Evolutionary conservation across 2,113 vertebrate genomes (phyloP), one percentile per base, ranked within the genome.

Genomic region (Xyliphius kryptos): DNA sequence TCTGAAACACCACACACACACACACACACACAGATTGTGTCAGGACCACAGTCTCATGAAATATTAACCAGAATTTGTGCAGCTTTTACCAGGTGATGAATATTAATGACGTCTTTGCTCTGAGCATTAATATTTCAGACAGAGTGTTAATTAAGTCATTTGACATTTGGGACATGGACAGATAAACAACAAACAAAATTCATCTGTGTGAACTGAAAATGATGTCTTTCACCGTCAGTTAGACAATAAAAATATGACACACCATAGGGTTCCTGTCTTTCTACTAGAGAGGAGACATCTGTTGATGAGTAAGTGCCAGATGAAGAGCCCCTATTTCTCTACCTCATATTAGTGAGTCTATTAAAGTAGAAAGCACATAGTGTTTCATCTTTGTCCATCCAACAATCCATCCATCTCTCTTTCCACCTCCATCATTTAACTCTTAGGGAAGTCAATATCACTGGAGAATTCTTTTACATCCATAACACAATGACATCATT

Each of bases 81-180:
- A 64, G 56, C 41, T 47, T 60, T 67, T 17, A 36, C 57, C 0
- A 22, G 38, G 12, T 46, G 37, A 77, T 80, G 72, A 81, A 82
- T 81, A 86, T 84, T 83, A 71, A 87, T 81, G 72, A 70, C 54
- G 63, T 72, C 71, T 75, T 71, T 65, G 67, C 69, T 71, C 64
- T 48, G 47, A 68, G 50, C 77, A 82, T 85, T 77, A 81, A 86
- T 85, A 84, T 81, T 86, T 81, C 43, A 83, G 71, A 56, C 74
- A 49, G 74, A 73, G 68, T 67, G 64, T 70, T 80, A 73, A 85
- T 81, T 79, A 81, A 66, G 60, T 52, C 68, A 56, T 54, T 78
- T 75, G 69, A 62, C 69, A 67, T 73, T 61, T 71, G 58, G 70
- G 58, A 69, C 67, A 71, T n/a, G 57, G 38, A 60, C 70, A 76